Percentiles rank a stretch among this genome's conserved stretches.
These are phyloP conservation scores for Saccostrea cuccullata DNA, from an alignment of 1,140 invertebrate genomes.

Conservation along the genomic window DNA sequence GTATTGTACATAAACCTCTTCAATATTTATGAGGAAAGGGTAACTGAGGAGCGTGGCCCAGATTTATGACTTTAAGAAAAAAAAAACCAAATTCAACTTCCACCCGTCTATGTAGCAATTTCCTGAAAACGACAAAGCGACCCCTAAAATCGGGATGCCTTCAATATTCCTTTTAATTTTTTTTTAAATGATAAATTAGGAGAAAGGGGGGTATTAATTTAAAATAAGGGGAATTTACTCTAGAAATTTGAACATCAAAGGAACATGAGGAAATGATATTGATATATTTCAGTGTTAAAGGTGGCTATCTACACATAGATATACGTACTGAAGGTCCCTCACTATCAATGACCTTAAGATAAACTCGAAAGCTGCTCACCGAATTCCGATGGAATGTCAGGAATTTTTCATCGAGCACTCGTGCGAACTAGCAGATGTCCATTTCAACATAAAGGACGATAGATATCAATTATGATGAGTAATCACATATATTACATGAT, in stretches of 20 bases:
- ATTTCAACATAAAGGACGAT: neutral
- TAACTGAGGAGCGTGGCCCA: neutral
- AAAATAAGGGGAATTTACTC: too few relatives aligned
- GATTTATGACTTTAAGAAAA: neutral
- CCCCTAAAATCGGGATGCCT: too few relatives aligned
- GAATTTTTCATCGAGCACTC: constrained; percentile 14
- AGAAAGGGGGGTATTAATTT: too few relatives aligned
- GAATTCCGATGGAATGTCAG: constrained; percentile 9
- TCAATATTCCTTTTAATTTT: too few relatives aligned
- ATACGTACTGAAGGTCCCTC: neutral
- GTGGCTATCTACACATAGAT: neutral
- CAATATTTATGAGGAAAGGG: neutral
- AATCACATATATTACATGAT: neutral
- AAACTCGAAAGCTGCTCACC: constrained; percentile 14
- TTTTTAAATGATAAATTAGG: too few relatives aligned
- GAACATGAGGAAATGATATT: too few relatives aligned
- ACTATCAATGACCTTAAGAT: neutral
- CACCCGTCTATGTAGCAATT: too few relatives aligned
- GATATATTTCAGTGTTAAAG: too few relatives aligned
- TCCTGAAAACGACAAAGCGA: too few relatives aligned
- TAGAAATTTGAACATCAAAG: too few relatives aligned
- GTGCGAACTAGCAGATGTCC: constrained; percentile 5
- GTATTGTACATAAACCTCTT: neutral
- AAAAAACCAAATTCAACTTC: too few relatives aligned
- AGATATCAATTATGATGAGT: constrained; percentile 10